phyloP scores from a whole-genome alignment of 2,113 vertebrate species.

The Silurus asotus region DNA sequence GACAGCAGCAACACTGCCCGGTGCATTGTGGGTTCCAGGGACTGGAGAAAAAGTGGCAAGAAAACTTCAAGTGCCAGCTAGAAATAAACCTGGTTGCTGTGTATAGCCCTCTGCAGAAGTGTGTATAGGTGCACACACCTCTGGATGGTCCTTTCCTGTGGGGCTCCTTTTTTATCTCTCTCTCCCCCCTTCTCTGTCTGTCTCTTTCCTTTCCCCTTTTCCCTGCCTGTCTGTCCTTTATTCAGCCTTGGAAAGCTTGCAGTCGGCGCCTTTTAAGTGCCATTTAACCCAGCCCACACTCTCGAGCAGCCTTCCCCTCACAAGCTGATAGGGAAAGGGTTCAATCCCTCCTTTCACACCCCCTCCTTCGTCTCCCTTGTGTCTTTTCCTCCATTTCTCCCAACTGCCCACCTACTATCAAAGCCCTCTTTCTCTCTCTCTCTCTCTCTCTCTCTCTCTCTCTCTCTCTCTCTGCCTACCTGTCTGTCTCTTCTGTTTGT shows the following conservation, averaged over 20 bases:
- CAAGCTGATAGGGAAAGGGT: constrained; percentile 51
- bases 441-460: constrained; percentile 20
- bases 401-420: constrained; percentile 34
- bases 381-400: constrained; percentile 1
- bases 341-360: constrained; percentile 26
- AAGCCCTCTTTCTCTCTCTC: constrained; percentile 16
- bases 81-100: neutral
- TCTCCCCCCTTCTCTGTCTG: neutral
- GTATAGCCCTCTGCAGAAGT: constrained; percentile 7
- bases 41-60: constrained; percentile 8
- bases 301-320: constrained; percentile 60
- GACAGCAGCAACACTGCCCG: constrained; percentile 66
- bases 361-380: constrained; percentile 19
- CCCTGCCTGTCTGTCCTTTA: constrained; percentile 29
- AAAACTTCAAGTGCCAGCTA: constrained; percentile 3
- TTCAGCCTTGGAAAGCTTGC: constrained; percentile 54
- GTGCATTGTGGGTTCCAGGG: constrained; percentile 57
- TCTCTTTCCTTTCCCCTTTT: constrained; percentile 9
- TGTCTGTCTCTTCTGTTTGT: constrained; percentile 5
- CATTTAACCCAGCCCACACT: constrained; percentile 73
- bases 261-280: constrained; percentile 67
- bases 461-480: constrained; percentile 5
- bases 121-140: constrained; percentile 1
- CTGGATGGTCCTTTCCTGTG: constrained; percentile 36
- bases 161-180: constrained; percentile 11